Conservation (phyloP, 2,113 vertebrate genomes). For the Burhinus bistriatus region DNA sequence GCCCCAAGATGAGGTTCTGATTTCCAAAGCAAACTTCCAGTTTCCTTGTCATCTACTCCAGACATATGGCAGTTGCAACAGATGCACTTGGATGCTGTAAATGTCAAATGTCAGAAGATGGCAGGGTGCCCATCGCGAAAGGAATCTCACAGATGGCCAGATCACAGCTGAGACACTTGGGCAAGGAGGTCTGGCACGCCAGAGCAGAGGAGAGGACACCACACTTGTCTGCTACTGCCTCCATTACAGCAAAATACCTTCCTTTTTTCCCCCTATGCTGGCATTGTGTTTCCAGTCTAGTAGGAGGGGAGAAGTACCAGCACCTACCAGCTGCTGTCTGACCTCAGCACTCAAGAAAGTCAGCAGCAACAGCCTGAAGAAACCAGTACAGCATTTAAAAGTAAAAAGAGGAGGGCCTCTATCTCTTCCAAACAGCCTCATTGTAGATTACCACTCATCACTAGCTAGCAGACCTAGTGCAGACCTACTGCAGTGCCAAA, state of each 20-base stretch:
- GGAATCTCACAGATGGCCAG: conserved; percentile 15
- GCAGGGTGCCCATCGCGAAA: conserved; percentile 19
- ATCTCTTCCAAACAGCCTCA: not conserved
- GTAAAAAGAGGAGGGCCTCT: not conserved
- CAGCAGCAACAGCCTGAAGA: not conserved
- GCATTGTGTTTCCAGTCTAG: not conserved
- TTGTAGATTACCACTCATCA: not conserved
- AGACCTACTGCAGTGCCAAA: not conserved
- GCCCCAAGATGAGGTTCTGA: not conserved
- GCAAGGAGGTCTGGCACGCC: not conserved
- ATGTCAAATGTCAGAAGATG: conserved; percentile 63
- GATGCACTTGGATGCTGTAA: conserved; percentile 29
- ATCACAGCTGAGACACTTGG: not conserved
- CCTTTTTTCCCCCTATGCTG: not conserved
- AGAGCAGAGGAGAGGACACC: not conserved
- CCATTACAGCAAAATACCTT: not conserved
- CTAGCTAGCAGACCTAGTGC: not conserved
- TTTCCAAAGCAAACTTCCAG: conserved; percentile 64
- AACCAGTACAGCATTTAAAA: not conserved
- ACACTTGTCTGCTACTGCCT: not conserved
- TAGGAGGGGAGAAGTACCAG: not conserved
- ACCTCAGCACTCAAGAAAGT: not conserved
- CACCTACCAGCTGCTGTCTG: not conserved
- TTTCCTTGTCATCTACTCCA: conserved; percentile 42
- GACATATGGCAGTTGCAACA: not conserved